Evolutionary conservation across 2,113 vertebrate species (phyloP), one percentile per base, ranked within the genome.

Genomic region (Sinocyclocheilus maitianheensis): DNA sequence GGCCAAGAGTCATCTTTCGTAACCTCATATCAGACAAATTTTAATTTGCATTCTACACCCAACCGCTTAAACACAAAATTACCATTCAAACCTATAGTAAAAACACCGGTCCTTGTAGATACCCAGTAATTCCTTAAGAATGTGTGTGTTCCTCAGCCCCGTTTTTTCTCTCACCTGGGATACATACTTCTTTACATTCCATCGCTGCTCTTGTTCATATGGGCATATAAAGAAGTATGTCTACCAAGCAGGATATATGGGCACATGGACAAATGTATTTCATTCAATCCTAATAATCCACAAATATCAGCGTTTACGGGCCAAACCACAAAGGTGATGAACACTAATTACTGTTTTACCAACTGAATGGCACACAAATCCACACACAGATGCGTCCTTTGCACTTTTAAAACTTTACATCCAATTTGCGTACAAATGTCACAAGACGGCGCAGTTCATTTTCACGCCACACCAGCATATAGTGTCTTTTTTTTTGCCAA

Each of bases 181-280:
- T 97, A 98, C 98, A 98, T 97, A 99, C 98, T 99, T 99, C 98
- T 99, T 99, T 98, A 99, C 98, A 99, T 99, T 99, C 98, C 98
- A 99, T 97, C 99, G 96, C 93, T 96, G 95, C 94, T 94, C 95
- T 96, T 95, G 95, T 99, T 96, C 97, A 97, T 97, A 99, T 99
- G 98, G 98, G 97, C 94, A 97, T 97, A 97, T 98, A 99, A 99
- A 99, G 98, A 99, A 99, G 98, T 97, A 98, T 97, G 98, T 98
- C 90, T 90, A 97, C 97, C 98, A 97, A 96, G 96, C 96, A 96
- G 97, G 97, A 88, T 93, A 92, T 93, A 93, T 94, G 91, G 90
- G 87, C 84, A 82, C 53, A 80, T 77, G 62, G 67, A 71, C 43
- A 26, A 51, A 34, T 14, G 11, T 40, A 78, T 18, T 37, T 18